Base-by-base conservation (phyloP, 2,113 vertebrate genomes). In the Psittacula cyanocephala region DNA sequence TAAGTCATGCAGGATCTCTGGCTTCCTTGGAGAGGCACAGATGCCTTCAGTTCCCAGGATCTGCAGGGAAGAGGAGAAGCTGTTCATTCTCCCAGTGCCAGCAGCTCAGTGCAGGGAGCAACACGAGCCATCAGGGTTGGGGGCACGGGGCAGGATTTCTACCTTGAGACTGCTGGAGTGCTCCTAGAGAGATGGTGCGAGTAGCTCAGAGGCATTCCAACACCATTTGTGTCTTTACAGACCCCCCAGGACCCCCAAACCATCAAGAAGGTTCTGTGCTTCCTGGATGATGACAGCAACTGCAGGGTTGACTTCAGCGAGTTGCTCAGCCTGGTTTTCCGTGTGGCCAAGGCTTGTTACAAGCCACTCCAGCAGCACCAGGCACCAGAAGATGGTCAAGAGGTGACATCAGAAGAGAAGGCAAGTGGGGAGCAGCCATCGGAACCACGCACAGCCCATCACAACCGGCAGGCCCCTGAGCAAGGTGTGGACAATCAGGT, bases 251-350 rank as follows among this genome's bases (percentile, higher is more conserved):
- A 98, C 27, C 97, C 96, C 1, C 60, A 85, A 49, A 97, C 97
- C 1, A 11, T 97, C 39, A 82, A 96, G 44, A 81, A 97, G 49
- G 89, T 97, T 62, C 62, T 98, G 33, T 55, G 35, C 46, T 95
- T 97, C 46, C 69, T 98, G 84, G 97, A 96, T 28, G 91, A 96
- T 8, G 95, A 97, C 28, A 14, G 90, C 47, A 91, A 89, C 2
- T 62, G 89, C 52, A 93, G 89, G 41, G 88, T 97, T 20, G 97
- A 97, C 27, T 98, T 98, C 74, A 65, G 91, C 1, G 96, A 98
- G 74, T 90, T 97, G 79, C 94, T 98, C n/a, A 90, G 96, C 44
- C 91, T 98, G 25, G 78, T 97, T 35, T 98, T 98, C 86, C 67
- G 28, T 9, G 76, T 97, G 10, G 88, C 97, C 71, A 97, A 97